Evolutionary conservation across 1,140 invertebrate species (phyloP).

Genomic region (Arctopsyche grandis): DNA sequence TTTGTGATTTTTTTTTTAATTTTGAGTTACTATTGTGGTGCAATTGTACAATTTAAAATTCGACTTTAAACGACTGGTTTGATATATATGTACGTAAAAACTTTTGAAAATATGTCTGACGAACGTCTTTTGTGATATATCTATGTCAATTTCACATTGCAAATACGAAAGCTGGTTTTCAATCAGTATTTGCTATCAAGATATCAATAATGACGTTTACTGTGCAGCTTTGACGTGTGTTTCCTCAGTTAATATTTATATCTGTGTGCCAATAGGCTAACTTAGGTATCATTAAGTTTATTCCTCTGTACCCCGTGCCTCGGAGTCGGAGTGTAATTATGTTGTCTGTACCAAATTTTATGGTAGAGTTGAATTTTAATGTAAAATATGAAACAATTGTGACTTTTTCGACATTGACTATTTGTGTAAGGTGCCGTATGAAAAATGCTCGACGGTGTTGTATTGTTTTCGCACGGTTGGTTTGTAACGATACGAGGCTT

Average conservation of each 20-base stretch:
- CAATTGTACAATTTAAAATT: no score
- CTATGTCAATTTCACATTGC: no score
- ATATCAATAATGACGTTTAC: no score
- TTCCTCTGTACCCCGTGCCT: background rate
- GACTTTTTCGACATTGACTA: constrained; percentile 5
- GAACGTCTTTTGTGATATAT: no score
- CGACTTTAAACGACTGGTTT: no score
- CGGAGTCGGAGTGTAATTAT: constrained; percentile 9
- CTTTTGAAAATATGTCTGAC: no score
- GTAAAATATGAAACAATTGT: background rate
- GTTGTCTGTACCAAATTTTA: constrained; percentile 41
- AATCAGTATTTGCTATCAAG: background rate
- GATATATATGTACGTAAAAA: no score
- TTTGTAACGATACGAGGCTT: no score
- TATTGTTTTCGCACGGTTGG: no score
- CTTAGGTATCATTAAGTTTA: background rate
- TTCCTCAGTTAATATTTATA: background rate
- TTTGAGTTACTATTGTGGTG: no score
- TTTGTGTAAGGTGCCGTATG: background rate
- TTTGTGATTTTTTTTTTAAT: no score
- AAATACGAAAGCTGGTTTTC: background rate
- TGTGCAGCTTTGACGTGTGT: constrained; percentile 9
- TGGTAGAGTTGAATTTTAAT: constrained; percentile 27
- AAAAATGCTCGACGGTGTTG: background rate
- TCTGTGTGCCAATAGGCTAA: constrained; percentile 26